phyloP scores from a whole-genome alignment of 1,140 invertebrate genomes.

The Meloidogyne exigua region DNA sequence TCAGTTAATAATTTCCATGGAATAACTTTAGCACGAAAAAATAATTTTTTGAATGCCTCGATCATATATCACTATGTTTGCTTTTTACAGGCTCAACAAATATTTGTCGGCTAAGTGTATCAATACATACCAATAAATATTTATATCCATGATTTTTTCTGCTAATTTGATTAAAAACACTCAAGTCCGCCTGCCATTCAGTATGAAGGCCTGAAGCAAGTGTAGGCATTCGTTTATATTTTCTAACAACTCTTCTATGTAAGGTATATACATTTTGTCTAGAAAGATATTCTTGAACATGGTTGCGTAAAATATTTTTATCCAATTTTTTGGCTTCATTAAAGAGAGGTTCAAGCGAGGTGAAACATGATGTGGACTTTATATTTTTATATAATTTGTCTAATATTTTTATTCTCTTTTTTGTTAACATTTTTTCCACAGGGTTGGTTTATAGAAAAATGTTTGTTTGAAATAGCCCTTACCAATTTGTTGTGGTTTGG shows the following conservation, averaged over 20 bases:
- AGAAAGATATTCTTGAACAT: constrained; percentile 30
- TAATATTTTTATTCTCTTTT: constrained; percentile 10
- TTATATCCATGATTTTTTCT: too few relatives aligned
- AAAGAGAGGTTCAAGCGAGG: neutral
- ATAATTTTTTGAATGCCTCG: constrained; percentile 30
- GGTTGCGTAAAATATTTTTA: constrained; percentile 14
- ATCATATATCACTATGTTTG: constrained; percentile 29
- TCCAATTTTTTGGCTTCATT: constrained; percentile 2
- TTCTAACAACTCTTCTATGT: constrained; percentile 5
- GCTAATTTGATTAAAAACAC: constrained; percentile 26
- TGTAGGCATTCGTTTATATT: constrained; percentile 26
- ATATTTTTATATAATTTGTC: constrained; percentile 28
- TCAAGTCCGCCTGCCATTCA: constrained; percentile 41
- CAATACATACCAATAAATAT: too few relatives aligned
- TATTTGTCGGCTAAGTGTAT: too few relatives aligned
- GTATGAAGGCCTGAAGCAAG: constrained; percentile 34
- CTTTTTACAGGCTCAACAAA: too few relatives aligned
- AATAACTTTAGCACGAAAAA: constrained; percentile 33
- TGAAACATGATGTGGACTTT: constrained; percentile 1
- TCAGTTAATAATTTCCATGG: too few relatives aligned
- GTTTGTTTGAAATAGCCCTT: too few relatives aligned
- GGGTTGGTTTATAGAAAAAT: constrained; percentile 14
- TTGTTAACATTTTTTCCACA: constrained; percentile 5
- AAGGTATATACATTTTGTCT: constrained; percentile 37
- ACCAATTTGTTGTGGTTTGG: too few relatives aligned